phyloP scores from a whole-genome alignment of 2,888 invertebrate species.

The Sminthurinus aureus region DNA sequence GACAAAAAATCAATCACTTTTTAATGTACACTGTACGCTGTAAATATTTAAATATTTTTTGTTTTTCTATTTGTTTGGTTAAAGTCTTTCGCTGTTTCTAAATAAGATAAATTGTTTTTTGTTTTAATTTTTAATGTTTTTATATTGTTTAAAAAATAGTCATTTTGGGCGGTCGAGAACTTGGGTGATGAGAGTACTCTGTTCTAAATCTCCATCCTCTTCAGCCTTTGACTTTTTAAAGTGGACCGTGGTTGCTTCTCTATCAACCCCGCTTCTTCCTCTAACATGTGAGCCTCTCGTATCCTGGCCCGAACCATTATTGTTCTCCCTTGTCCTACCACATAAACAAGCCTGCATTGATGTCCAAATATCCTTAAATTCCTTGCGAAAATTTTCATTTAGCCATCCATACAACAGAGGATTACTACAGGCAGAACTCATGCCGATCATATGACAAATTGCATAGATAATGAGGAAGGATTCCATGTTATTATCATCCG shows the following conservation, averaged over 20 bases:
- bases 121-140: too few species aligned
- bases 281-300: slow-evolving; percentile 36
- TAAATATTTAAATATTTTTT: background rate
- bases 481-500: slow-evolving; percentile 61
- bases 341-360: slow-evolving; percentile 49
- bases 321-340: slow-evolving; percentile 40
- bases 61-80: background rate
- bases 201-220: slow-evolving; percentile 54
- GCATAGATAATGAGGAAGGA: slow-evolving; percentile 69
- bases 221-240: slow-evolving; percentile 51
- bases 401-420: slow-evolving; percentile 92
- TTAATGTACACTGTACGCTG: background rate
- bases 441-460: slow-evolving; percentile 74
- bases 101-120: background rate
- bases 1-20: too few species aligned
- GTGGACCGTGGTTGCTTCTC: slow-evolving; percentile 51
- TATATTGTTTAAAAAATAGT: slow-evolving; percentile 11
- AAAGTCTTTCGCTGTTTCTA: background rate
- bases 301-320: slow-evolving; percentile 21
- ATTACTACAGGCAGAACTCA: slow-evolving; percentile 91
- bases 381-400: slow-evolving; percentile 91
- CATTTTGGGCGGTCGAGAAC: slow-evolving; percentile 50
- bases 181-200: slow-evolving; percentile 59
- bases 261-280: slow-evolving; percentile 45
- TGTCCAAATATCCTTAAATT: slow-evolving; percentile 78